A percentile compares a stretch with the other conserved stretches of the same genome.
phyloP scores from a whole-genome alignment of 1,140 invertebrate species.

The Amphibalanus amphitrite region DNA sequence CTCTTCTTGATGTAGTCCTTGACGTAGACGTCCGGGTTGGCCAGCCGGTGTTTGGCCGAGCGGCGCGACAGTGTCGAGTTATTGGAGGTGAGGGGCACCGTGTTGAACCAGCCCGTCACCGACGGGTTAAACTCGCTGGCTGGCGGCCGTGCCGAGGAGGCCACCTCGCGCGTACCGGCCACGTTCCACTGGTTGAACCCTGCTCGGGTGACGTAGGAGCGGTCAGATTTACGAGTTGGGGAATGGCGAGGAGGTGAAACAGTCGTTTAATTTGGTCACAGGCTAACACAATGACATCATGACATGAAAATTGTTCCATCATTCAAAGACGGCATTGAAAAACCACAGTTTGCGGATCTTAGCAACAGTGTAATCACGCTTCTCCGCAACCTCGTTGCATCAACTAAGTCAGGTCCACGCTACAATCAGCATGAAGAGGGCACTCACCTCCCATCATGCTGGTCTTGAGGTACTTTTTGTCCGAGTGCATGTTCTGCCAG shows the following conservation, averaged over 20 bases:
- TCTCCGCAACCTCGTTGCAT: background rate
- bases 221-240: slow-evolving; percentile 26
- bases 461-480: slow-evolving; percentile 90
- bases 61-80: slow-evolving; percentile 55
- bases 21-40: slow-evolving; percentile 52
- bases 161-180: background rate
- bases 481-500: slow-evolving; percentile 89
- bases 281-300: too few species aligned
- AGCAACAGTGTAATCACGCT: too few species aligned
- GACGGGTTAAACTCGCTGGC: slow-evolving; percentile 11
- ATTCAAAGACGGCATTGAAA: too few species aligned
- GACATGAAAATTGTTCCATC: too few species aligned
- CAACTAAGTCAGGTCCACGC: background rate
- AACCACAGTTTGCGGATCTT: too few species aligned
- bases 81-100: slow-evolving; percentile 46
- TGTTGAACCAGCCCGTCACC: slow-evolving; percentile 68
- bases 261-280: too few species aligned
- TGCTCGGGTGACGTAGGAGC: background rate
- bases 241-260: too few species aligned
- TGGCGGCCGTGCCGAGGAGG: background rate
- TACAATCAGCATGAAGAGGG: too few species aligned
- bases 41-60: slow-evolving; percentile 39
- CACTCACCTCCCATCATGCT: slow-evolving; percentile 31
- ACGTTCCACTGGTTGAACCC: background rate
- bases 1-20: slow-evolving; percentile 90